Evolutionary conservation across 2,797 vertebrate genomes (phyloP).

Genomic region (Vireo griseus): DNA sequence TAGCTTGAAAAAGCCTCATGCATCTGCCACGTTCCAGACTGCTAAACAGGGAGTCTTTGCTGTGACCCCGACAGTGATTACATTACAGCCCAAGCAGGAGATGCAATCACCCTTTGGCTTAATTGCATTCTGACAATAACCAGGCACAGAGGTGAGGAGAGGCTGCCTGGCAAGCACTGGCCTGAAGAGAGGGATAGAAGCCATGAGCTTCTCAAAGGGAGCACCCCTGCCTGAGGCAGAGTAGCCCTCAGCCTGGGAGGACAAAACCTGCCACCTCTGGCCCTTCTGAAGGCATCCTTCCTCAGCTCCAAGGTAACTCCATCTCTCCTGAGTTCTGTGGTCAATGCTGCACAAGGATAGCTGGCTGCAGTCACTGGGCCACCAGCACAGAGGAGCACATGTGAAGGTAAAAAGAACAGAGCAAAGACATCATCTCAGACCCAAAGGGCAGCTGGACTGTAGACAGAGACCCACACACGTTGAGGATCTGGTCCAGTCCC

Average conservation of each 20-base stretch:
- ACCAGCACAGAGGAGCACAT: not conserved
- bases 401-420: no score
- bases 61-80: not conserved
- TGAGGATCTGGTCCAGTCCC: no score
- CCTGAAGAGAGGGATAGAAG: not conserved
- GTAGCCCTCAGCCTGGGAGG: not conserved
- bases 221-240: not conserved
- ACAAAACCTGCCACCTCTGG: not conserved
- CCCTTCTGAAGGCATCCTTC: not conserved
- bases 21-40: not conserved
- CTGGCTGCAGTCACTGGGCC: not conserved
- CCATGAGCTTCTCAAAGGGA: not conserved
- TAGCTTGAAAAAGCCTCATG: not conserved
- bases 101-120: not conserved
- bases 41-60: not conserved
- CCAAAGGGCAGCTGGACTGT: no score
- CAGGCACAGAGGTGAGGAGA: not conserved
- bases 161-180: not conserved
- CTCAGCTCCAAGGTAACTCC: not conserved
- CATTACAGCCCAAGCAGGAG: not conserved
- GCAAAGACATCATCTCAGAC: no score
- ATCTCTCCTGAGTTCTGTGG: not conserved
- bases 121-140: not conserved
- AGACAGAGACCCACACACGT: no score
- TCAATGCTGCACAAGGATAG: not conserved